These are phyloP conservation scores for Drosophila subpulchrella DNA, from an alignment of 1,140 invertebrate species.

Conservation along the genomic window DNA sequence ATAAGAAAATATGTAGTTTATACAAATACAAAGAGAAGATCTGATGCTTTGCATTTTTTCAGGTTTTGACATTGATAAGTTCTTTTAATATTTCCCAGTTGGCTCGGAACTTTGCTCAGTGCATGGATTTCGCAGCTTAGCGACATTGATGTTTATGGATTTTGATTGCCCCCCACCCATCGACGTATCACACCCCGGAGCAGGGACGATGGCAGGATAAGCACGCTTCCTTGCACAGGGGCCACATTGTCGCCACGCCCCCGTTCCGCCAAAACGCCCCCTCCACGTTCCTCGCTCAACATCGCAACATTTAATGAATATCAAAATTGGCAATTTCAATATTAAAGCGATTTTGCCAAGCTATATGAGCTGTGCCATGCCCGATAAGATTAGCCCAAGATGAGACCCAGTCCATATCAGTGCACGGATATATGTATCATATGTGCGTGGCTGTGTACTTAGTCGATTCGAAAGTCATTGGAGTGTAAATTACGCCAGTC, in stretches of 20 bases:
- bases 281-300: conserved; percentile 1
- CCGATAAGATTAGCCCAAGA: conserved; percentile 75
- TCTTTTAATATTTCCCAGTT: no score
- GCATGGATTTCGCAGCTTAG: conserved; percentile 67
- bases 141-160: conserved; percentile 80
- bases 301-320: conserved; percentile 76
- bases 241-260: conserved; percentile 20
- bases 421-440: conserved; percentile 10
- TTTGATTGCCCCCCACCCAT: conserved; percentile 60
- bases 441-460: conserved; percentile 39
- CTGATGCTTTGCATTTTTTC: no score
- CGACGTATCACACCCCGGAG: conserved; percentile 18
- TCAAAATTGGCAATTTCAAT: conserved; percentile 80
- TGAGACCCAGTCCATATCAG: conserved; percentile 54
- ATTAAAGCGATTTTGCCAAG: conserved; percentile 71
- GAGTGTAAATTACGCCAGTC: conserved; percentile 78
- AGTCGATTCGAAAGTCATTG: conserved; percentile 75
- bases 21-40: no score
- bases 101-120: conserved; percentile 8
- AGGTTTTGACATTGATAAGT: no score
- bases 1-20: no score
- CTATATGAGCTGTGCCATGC: conserved; percentile 75
- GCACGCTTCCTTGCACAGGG: conserved; percentile 69
- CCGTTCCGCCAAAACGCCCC: background rate
- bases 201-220: conserved; percentile 68